Conservation (phyloP, 2,888 invertebrate genomes). For the Patella pellucida region DNA sequence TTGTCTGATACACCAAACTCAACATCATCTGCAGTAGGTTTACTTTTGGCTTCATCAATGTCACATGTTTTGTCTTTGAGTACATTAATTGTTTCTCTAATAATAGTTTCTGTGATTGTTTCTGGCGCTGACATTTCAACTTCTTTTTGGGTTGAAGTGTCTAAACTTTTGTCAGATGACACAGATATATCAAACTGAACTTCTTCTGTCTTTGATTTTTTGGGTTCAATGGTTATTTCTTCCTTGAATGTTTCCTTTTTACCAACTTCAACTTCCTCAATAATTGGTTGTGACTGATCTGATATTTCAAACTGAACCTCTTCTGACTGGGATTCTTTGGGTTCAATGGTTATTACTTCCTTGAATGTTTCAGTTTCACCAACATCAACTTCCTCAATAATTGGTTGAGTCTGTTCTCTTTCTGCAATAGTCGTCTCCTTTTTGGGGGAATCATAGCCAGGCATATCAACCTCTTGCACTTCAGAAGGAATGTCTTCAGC, state of each 20-base stretch:
- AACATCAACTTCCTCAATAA: background rate
- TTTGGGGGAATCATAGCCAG: constrained; percentile 10
- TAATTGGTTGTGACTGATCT: background rate
- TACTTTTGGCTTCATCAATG: no score
- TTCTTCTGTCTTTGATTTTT: constrained; percentile 19
- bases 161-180: constrained; percentile 8
- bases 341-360: background rate
- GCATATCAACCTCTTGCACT: background rate
- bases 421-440: no score
- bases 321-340: background rate
- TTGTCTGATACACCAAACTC: no score
- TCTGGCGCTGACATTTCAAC: no score
- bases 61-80: no score
- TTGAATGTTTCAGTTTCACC: background rate
- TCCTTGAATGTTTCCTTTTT: constrained; percentile 25
- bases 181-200: constrained; percentile 24
- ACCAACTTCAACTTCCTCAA: constrained; percentile 10
- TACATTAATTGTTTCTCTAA: no score
- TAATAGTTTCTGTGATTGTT: no score
- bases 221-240: constrained; percentile 23
- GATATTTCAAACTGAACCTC: background rate
- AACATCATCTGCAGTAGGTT: no score
- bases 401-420: constrained; percentile 7
- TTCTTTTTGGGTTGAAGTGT: background rate
- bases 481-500: background rate